phyloP scores from a whole-genome alignment of 2,113 vertebrate species.

The Mastomys natalensis region DNA sequence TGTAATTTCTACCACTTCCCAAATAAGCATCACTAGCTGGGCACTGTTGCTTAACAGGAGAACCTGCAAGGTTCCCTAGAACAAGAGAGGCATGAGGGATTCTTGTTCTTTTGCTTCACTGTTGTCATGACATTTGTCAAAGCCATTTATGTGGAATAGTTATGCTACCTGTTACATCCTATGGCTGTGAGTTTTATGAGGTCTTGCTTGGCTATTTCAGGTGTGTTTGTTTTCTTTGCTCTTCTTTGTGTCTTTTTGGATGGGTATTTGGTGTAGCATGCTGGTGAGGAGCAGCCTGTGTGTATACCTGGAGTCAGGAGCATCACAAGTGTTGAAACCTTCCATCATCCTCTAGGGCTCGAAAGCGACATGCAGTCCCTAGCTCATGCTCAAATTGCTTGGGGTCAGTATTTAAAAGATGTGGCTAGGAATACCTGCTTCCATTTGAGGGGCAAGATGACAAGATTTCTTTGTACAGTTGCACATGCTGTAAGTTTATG shows the following conservation, averaged over 20 bases:
- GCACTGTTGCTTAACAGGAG: not conserved
- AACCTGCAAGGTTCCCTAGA: not conserved
- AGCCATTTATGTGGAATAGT: slow-evolving; percentile 11
- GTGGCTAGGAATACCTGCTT: not conserved
- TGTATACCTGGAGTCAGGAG: not conserved
- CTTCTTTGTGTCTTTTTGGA: not conserved
- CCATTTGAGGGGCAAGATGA: not conserved
- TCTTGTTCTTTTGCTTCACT: not conserved
- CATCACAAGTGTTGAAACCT: not conserved
- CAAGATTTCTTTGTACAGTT: not conserved
- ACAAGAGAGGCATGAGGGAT: not conserved
- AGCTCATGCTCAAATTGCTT: not conserved
- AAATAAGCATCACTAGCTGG: not conserved
- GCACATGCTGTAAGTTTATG: not conserved
- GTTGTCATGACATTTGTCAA: not conserved
- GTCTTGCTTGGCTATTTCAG: not conserved
- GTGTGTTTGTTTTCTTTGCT: not conserved
- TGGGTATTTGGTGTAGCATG: not conserved
- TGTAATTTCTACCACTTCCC: not conserved
- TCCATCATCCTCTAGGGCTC: not conserved
- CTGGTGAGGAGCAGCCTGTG: not conserved
- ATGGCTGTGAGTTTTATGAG: not conserved
- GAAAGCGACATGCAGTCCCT: not conserved
- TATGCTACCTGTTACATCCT: not conserved
- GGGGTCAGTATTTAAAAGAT: not conserved